Conservation (phyloP, 2,797 vertebrate species). For the Acanthurus lineatus region DNA sequence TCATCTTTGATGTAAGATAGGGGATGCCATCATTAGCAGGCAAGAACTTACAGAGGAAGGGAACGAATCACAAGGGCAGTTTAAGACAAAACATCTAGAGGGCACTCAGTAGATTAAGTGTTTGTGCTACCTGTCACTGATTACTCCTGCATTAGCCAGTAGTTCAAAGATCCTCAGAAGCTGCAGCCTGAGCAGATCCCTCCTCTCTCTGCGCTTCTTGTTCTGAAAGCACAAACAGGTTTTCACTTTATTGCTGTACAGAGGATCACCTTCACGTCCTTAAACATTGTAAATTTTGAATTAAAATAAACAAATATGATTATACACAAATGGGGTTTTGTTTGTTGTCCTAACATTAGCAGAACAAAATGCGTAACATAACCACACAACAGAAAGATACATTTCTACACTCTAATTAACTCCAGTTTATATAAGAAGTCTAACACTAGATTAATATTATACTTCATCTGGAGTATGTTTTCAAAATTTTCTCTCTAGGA, state of each 20-base stretch:
- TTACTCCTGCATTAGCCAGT: slow-evolving; percentile 96
- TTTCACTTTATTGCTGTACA: not conserved
- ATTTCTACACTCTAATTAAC: not conserved
- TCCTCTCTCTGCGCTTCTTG: slow-evolving; percentile 96
- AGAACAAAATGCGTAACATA: not conserved
- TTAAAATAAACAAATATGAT: not conserved
- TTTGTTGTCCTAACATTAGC: not conserved
- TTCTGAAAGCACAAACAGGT: slow-evolving; percentile 85
- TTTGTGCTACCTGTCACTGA: slow-evolving; percentile 94
- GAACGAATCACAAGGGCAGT: not conserved
- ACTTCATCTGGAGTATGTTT: slow-evolving; percentile 12
- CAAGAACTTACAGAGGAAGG: not conserved
- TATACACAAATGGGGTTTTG: not conserved
- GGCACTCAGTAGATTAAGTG: not conserved
- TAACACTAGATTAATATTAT: not conserved
- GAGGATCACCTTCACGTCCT: not conserved
- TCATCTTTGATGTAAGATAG: not conserved
- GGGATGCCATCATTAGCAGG: not conserved
- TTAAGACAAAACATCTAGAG: not conserved
- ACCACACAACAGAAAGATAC: not conserved
- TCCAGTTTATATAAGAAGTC: not conserved
- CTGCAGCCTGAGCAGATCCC: slow-evolving; percentile 95
- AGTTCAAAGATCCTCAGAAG: slow-evolving; percentile 97
- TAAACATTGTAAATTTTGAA: not conserved
- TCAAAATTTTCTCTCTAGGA: not conserved